Percentiles rank a stretch among this genome's conserved stretches.
phyloP scores from a whole-genome alignment of 2,888 invertebrate species.

The Pollenia labialis region DNA sequence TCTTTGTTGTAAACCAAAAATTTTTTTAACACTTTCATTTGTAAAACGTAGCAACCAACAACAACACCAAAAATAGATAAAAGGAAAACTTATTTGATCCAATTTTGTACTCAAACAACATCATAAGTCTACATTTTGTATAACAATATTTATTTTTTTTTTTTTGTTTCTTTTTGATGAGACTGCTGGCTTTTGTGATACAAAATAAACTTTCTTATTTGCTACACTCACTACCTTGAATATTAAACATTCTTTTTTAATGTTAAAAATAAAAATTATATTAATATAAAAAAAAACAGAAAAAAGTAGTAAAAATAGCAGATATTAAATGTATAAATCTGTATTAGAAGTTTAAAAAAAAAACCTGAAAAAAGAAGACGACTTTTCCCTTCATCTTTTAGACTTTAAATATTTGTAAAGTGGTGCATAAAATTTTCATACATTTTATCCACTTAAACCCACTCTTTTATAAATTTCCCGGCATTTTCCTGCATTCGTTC shows the following conservation, averaged over 20 bases:
- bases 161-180: slow-evolving; percentile 16
- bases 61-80: not conserved
- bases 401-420: slow-evolving; percentile 49
- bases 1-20: slow-evolving; percentile 7
- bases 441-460: slow-evolving; percentile 52
- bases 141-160: not conserved
- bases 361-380: not conserved
- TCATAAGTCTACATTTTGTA: slow-evolving; percentile 54
- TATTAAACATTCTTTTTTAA: not conserved
- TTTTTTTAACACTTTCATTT: slow-evolving; percentile 20
- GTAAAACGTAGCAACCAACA: not conserved
- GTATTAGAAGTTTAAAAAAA: slow-evolving; percentile 18
- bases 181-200: slow-evolving; percentile 10
- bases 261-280: not conserved
- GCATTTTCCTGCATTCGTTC: slow-evolving; percentile 11
- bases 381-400: slow-evolving; percentile 61
- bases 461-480: slow-evolving; percentile 4
- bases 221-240: slow-evolving; percentile 9
- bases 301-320: not conserved
- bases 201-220: slow-evolving; percentile 30
- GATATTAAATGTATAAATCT: slow-evolving; percentile 16
- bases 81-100: slow-evolving; percentile 43
- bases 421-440: slow-evolving; percentile 56
- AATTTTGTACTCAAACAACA: slow-evolving; percentile 30
- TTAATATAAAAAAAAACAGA: not conserved